Conservation (phyloP, 1,140 invertebrate genomes). For the Papilio helenus region DNA sequence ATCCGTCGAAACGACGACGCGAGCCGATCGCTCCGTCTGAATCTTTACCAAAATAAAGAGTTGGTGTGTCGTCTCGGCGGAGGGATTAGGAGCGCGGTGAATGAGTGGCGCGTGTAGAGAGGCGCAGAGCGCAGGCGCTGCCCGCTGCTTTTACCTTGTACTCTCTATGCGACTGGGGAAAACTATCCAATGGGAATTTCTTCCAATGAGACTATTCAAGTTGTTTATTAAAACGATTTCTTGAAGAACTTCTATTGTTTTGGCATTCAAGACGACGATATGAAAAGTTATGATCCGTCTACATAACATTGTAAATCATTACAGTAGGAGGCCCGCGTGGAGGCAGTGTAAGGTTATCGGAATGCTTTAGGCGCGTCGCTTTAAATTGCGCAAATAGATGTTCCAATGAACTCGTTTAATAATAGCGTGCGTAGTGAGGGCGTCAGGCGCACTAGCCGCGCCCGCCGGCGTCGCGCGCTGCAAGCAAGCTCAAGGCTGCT, state of each 20-base stretch:
- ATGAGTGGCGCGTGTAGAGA: slow-evolving; percentile 71
- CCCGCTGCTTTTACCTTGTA: slow-evolving; percentile 47
- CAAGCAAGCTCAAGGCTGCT: slow-evolving; percentile 69
- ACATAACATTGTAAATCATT: slow-evolving; percentile 41
- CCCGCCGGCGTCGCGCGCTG: slow-evolving; percentile 52
- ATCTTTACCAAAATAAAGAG: slow-evolving; percentile 70
- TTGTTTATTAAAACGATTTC: slow-evolving; percentile 29
- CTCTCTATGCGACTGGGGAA: slow-evolving; percentile 54
- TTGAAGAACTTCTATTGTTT: background rate
- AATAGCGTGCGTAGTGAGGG: slow-evolving; percentile 79
- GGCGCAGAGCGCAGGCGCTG: slow-evolving; percentile 74
- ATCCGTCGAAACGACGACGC: slow-evolving; percentile 61
- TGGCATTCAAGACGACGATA: background rate
- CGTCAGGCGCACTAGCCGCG: slow-evolving; percentile 52
- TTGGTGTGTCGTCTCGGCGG: slow-evolving; percentile 50
- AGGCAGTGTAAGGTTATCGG: slow-evolving; percentile 74
- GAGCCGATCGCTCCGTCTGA: slow-evolving; percentile 54
- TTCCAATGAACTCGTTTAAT: slow-evolving; percentile 83
- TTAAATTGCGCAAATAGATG: slow-evolving; percentile 82
- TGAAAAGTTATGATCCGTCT: background rate
- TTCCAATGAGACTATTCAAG: slow-evolving; percentile 48
- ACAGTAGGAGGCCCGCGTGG: slow-evolving; percentile 48
- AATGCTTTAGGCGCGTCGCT: slow-evolving; percentile 74
- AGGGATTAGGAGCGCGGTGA: slow-evolving; percentile 75
- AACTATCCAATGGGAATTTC: slow-evolving; percentile 53